Conservation (phyloP, 2,888 invertebrate genomes). For the Limnephilus marmoratus region DNA sequence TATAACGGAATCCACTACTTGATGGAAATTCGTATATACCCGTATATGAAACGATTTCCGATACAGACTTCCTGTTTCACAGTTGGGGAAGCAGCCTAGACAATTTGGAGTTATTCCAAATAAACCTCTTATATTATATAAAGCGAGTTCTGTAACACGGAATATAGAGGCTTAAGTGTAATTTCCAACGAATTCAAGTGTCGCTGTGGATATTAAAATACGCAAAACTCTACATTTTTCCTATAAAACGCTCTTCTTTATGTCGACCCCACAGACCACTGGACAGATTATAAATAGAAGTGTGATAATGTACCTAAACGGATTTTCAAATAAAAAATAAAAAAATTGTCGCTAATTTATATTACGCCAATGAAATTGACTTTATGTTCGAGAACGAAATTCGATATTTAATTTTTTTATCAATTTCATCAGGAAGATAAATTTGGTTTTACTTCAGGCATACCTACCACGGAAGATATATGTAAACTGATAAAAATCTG, state of each 20-base stretch:
- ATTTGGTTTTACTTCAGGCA: no score
- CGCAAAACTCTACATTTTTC: constrained; percentile 12
- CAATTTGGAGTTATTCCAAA: constrained; percentile 59
- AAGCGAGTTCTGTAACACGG: not conserved
- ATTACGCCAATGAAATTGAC: not conserved
- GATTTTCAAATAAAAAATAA: no score
- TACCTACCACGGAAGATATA: no score
- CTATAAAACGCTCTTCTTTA: constrained; percentile 31
- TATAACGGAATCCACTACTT: constrained; percentile 7
- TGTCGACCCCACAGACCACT: not conserved
- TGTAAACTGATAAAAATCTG: no score
- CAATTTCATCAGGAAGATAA: no score
- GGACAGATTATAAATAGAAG: not conserved
- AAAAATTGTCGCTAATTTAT: not conserved
- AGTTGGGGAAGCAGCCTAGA: constrained; percentile 8
- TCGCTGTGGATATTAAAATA: constrained; percentile 39
- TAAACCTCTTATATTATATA: constrained; percentile 40
- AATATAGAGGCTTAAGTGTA: constrained; percentile 16
- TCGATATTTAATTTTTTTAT: no score
- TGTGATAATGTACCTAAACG: not conserved
- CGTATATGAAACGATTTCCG: constrained; percentile 47
- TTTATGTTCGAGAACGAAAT: no score
- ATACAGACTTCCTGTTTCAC: constrained; percentile 27
- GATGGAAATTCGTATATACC: constrained; percentile 5
- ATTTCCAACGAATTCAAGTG: constrained; percentile 17